A percentile compares a stretch with the other conserved stretches of the same genome.
phyloP scores from a whole-genome alignment of 2,888 invertebrate species.

The Magallana nippona region DNA sequence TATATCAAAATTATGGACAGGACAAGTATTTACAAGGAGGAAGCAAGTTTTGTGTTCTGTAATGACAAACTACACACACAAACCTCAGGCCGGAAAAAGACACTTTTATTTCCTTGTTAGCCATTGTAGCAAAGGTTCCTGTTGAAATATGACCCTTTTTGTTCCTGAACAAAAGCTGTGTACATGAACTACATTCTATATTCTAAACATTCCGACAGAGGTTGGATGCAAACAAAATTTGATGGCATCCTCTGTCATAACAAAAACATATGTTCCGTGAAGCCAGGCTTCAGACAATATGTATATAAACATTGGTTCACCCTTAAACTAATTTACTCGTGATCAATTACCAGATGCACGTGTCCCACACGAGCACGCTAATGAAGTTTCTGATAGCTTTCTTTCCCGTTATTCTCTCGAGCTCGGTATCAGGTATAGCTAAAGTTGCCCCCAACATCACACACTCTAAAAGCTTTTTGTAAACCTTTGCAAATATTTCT shows the following conservation, averaged over 20 bases:
- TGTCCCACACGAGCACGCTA: slow-evolving; percentile 20
- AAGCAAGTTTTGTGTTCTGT: background rate
- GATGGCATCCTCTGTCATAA: slow-evolving; percentile 23
- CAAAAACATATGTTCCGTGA: slow-evolving; percentile 26
- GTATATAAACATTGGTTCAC: slow-evolving; percentile 25
- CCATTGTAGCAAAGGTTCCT: background rate
- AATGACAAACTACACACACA: background rate
- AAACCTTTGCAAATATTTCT: too few relatives aligned
- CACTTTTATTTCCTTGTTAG: slow-evolving; percentile 15
- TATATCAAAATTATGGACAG: background rate
- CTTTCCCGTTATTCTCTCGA: background rate
- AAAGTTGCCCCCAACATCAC: background rate
- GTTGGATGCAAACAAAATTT: slow-evolving; percentile 14
- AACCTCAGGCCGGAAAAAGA: background rate
- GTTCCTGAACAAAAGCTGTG: too few relatives aligned
- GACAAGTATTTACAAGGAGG: slow-evolving; percentile 5
- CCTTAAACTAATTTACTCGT: slow-evolving; percentile 30
- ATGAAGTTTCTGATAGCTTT: slow-evolving; percentile 30
- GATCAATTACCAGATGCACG: slow-evolving; percentile 27
- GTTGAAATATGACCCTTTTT: background rate
- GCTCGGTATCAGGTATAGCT: background rate
- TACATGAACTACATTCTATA: too few relatives aligned
- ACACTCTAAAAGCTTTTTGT: background rate
- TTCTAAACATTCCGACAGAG: background rate
- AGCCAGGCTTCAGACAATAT: slow-evolving; percentile 8